Percentiles rank a stretch among this genome's conserved stretches.
Evolutionary conservation across 2,888 invertebrate species (phyloP).

Genomic region (Clivina fossor): DNA sequence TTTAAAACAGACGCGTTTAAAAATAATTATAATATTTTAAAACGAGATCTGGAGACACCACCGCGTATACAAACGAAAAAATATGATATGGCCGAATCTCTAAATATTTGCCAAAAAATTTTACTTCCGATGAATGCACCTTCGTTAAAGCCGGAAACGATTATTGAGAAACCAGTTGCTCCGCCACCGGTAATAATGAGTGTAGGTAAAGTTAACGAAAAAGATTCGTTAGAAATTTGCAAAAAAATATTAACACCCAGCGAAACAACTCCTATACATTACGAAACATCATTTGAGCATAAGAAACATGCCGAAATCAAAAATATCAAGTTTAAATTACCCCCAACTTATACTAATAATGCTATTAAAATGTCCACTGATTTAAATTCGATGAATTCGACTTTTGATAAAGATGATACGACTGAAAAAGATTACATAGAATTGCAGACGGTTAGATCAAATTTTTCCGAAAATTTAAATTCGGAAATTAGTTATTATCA

Average conservation of each 20-base stretch:
- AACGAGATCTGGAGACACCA: slow-evolving; percentile 48
- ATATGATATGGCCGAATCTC: slow-evolving; percentile 47
- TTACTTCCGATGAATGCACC: slow-evolving; percentile 45
- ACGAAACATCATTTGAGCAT: slow-evolving; percentile 50
- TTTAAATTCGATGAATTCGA: slow-evolving; percentile 2
- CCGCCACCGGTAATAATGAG: slow-evolving; percentile 25
- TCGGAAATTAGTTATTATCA: slow-evolving; percentile 8
- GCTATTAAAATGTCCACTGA: slow-evolving; percentile 35
- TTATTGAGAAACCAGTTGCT: slow-evolving; percentile 29
- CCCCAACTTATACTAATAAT: slow-evolving; percentile 48
- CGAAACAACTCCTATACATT: slow-evolving; percentile 44
- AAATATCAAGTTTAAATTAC: slow-evolving; percentile 54
- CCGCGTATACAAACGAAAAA: slow-evolving; percentile 44
- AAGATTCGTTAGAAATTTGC: slow-evolving; percentile 44
- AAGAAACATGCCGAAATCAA: slow-evolving; percentile 50
- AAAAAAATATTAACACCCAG: slow-evolving; percentile 44
- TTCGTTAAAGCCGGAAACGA: slow-evolving; percentile 32
- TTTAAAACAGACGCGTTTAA: slow-evolving; percentile 53
- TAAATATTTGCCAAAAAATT: slow-evolving; percentile 51
- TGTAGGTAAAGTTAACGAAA: slow-evolving; percentile 41
- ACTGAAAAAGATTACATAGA: slow-evolving; percentile 40
- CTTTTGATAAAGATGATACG: slow-evolving; percentile 28
- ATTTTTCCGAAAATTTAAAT: background rate
- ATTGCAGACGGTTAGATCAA: slow-evolving; percentile 38
- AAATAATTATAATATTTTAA: slow-evolving; percentile 52